Evolutionary conservation across 1,140 invertebrate species (phyloP), one percentile per base, ranked within the genome.

Genomic region (Agrypnia vestita): DNA sequence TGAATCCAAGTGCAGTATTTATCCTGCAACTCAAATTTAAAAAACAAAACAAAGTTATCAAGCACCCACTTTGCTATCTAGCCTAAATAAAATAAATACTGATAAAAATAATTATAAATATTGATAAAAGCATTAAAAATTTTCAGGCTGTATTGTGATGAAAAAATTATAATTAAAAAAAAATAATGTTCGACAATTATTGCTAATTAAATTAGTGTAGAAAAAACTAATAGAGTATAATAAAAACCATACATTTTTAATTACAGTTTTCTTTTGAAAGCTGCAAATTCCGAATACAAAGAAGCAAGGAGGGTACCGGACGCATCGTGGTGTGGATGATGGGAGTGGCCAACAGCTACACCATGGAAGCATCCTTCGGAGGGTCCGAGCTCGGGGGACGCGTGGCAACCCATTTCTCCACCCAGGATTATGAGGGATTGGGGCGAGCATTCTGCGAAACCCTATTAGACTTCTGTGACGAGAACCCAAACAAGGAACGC

Each of bases 241-340:
- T 56, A 56, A 8, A 56, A 10, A 7, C n/a, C 4, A 17, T 10
- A n/a, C 15, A 47, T 46, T 67, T 67, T 67, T 35, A 67, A 3
- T 35, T 35, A 35, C 85, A 97, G 96, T 98, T 98, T 89, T 96
- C 94, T 8, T 98, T 97, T 87, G 95, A 97, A 88, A 95, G 94
- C 85, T 98, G 97, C 87, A 97, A 97, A 89, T 98, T 98, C 87
- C 94, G 95, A 84, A 94, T 98, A 75, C 96, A 98, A 86, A 94
- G 95, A 73, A 94, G 93, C 80, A 98, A 98, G 89, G 97, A 98
- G 89, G 97, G 97, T 0, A 98, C 97, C 10, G 97, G 96, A 7
- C 89, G 97, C 75, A 95, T 98, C 12, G 96, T 98, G 0, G 94
- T 97, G 84, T 98, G 96, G 96, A 95, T 97, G 90, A 93, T 98